These are phyloP conservation scores for Cyanoramphus novaezelandiae DNA, from an alignment of 2,113 vertebrate genomes.

Conservation along the genomic window DNA sequence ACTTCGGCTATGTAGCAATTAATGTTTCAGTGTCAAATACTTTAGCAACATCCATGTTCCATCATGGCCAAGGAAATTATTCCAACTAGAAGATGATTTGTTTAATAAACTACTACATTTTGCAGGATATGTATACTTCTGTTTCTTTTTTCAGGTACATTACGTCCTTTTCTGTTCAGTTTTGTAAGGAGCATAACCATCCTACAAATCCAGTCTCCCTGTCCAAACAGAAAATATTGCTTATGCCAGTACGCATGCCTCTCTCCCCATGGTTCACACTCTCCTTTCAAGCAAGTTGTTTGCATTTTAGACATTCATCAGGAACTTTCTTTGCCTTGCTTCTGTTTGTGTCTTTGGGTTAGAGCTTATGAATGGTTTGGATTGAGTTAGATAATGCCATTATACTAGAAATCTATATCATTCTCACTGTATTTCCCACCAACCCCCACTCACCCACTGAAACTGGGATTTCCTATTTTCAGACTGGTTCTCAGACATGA, in stretches of 20 bases:
- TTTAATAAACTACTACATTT: conserved; percentile 63
- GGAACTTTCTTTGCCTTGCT: neutral
- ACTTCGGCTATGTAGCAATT: neutral
- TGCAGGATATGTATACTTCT: conserved; percentile 36
- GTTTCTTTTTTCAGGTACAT: conserved; percentile 9
- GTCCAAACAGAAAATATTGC: neutral
- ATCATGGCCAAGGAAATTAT: conserved; percentile 38
- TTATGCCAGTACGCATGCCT: rapidly evolving
- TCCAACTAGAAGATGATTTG: conserved; percentile 37
- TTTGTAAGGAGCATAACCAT: neutral
- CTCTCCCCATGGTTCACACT: neutral
- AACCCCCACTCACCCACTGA: neutral
- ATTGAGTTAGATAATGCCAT: neutral
- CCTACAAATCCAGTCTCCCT: neutral
- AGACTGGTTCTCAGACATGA: neutral
- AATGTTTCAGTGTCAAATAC: neutral
- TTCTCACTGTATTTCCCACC: neutral
- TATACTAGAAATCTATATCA: neutral
- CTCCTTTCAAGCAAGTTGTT: neutral
- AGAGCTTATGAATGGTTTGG: neutral
- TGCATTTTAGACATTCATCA: neutral
- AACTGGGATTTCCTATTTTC: neutral
- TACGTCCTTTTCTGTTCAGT: conserved; percentile 27
- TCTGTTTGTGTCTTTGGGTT: neutral
- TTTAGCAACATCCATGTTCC: conserved; percentile 15